Base-by-base conservation (phyloP, 2,797 vertebrate genomes). In the Melanotaenia trifasciata region DNA sequence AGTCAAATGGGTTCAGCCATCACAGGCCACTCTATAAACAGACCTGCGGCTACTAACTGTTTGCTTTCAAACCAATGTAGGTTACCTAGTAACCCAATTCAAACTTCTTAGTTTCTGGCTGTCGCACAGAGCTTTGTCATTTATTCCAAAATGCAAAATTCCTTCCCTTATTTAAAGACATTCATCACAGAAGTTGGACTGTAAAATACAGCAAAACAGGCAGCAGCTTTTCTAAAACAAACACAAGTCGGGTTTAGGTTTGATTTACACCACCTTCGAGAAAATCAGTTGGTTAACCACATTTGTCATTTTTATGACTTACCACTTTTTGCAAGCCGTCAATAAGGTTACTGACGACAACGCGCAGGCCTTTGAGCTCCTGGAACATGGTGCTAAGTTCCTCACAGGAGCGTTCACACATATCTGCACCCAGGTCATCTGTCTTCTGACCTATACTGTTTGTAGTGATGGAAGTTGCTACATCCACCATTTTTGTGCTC, bases 251-350 rank as follows among this genome's bases (percentile, higher is more conserved):
- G 22, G 38, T 72, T 71, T 35, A 47, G 4, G n/a, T 40, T 60
- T 70, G 33, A 78, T 84, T 85, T 61, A 76, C 54, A 58, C 38
- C 12, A 9, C 8, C 22, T 26, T 16, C 13, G 4, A 32, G 26
- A 63, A 58, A 51, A 22, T 53, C 40, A 60, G 38, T 63, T 43
- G 54, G 14, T 40, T 57, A 47, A 40, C 35, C 50, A 53, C 51
- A 73, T 61, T 40, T 62, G 58, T 76, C 67, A 58, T 16, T 64
- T 67, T 50, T 36, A 0, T 38, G 36, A 84, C 96, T 84, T 86
- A 98, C 98, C 95, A 99, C 97, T 96, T 95, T 97, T 60, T 96
- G 96, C 75, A 99, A 90, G 69, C 95, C 97, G 40, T 98, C 96
- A 38, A 95, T 96, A 38, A 99, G 95, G 86, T 96, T 96, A 73